Conservation (phyloP, 2,797 vertebrate genomes). For the Clarias fuscus region DNA sequence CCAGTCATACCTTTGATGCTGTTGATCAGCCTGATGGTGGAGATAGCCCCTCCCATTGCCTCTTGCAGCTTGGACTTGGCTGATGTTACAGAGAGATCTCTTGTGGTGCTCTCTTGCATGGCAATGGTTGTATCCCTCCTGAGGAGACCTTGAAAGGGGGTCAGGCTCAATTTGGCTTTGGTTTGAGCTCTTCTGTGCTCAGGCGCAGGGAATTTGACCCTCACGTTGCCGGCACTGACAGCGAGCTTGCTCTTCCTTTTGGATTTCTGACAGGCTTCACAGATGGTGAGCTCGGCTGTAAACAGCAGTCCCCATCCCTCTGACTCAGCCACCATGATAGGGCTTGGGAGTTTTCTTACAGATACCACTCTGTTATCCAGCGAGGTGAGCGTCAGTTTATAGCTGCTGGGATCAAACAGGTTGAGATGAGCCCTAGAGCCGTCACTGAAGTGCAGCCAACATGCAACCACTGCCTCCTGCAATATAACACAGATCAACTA, state of each 20-base stretch:
- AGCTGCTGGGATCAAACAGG: constrained; percentile 82
- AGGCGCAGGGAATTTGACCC: constrained; percentile 74
- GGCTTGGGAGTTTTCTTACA: constrained; percentile 76
- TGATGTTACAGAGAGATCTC: constrained; percentile 9
- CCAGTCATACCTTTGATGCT: constrained; percentile 39
- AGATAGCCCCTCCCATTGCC: constrained; percentile 62
- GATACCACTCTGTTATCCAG: constrained; percentile 84
- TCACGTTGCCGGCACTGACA: constrained; percentile 74
- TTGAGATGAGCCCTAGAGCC: constrained; percentile 83
- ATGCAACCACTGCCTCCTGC: constrained; percentile 88
- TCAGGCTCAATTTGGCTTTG: constrained; percentile 54
- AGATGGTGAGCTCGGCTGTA: constrained; percentile 87
- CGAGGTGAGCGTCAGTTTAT: constrained; percentile 81
- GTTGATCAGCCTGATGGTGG: constrained; percentile 42
- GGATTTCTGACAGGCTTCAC: constrained; percentile 90
- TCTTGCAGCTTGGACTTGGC: constrained; percentile 65
- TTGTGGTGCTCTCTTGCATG: constrained; percentile 58
- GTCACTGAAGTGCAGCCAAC: constrained; percentile 94
- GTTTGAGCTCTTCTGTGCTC: constrained; percentile 42
- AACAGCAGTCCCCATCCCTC: constrained; percentile 81
- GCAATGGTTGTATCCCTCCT: constrained; percentile 63
- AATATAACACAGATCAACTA: constrained; percentile 35
- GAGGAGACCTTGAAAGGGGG: constrained; percentile 50
- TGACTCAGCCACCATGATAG: constrained; percentile 76
- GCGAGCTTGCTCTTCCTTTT: constrained; percentile 89